phyloP scores from a whole-genome alignment of 2,888 invertebrate genomes.

The Apamea crenata region DNA sequence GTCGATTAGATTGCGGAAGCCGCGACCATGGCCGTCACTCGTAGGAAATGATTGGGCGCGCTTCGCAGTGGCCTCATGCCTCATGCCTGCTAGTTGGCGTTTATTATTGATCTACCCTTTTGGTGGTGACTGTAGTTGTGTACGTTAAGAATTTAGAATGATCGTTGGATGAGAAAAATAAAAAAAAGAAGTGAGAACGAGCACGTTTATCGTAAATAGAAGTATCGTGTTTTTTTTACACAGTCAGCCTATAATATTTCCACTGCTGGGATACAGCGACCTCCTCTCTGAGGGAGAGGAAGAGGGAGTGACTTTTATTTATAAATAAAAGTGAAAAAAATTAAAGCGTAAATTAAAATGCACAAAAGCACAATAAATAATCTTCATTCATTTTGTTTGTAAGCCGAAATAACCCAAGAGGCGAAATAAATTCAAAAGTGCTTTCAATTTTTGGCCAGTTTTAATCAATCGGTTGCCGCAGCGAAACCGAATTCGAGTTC shows the following conservation, averaged over 20 bases:
- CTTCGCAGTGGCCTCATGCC: constrained; percentile 3
- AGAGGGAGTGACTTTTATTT: too few species aligned
- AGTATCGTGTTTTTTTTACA: not conserved
- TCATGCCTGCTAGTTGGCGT: not conserved
- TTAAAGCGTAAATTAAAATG: not conserved
- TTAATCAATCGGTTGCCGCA: constrained; percentile 48
- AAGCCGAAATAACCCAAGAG: not conserved
- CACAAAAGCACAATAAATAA: constrained; percentile 3
- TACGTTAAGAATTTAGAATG: not conserved
- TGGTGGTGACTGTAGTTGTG: not conserved
- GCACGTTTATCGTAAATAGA: not conserved
- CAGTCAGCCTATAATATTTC: not conserved
- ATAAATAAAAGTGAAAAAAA: not conserved
- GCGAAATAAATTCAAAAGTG: constrained; percentile 28
- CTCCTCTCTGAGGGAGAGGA: too few species aligned
- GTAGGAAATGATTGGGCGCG: constrained; percentile 50
- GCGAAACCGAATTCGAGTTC: constrained; percentile 23
- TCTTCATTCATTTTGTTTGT: constrained; percentile 17
- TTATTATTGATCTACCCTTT: constrained; percentile 21
- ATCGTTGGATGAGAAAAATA: not conserved
- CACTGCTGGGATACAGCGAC: not conserved
- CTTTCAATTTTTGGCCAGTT: constrained; percentile 29
- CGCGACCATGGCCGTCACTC: constrained; percentile 13
- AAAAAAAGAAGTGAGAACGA: not conserved
- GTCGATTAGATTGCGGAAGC: constrained; percentile 47